Percentiles rank a stretch among this genome's conserved stretches.
Conservation (phyloP, 2,113 vertebrate genomes). For the Nettapus auritus region DNA sequence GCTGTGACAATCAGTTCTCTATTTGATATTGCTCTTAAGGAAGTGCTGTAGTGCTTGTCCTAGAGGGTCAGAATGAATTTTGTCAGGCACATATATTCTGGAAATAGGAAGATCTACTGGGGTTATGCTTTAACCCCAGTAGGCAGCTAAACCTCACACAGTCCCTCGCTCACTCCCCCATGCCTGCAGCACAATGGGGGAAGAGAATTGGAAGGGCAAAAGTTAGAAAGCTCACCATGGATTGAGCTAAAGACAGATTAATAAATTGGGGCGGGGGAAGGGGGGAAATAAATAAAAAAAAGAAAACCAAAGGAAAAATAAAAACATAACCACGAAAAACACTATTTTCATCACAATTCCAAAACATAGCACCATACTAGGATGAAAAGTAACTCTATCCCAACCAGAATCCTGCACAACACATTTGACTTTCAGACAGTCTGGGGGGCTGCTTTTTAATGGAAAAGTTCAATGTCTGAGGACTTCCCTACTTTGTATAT, state of each 20-base stretch:
- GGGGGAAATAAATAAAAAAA: not conserved
- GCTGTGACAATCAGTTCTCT: not conserved
- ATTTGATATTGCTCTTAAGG: not conserved
- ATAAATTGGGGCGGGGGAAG: not conserved
- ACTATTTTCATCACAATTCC: not conserved
- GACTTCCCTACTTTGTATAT: not conserved
- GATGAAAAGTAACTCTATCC: not conserved
- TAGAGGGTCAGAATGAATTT: not conserved
- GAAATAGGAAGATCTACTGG: not conserved
- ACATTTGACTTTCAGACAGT: not conserved
- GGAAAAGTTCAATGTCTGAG: not conserved
- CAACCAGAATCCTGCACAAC: not conserved
- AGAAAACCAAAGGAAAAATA: too few species aligned
- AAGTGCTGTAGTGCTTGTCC: not conserved
- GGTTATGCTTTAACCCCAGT: not conserved
- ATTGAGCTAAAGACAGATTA: not conserved
- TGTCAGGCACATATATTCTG: not conserved
- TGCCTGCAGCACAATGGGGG: not conserved
- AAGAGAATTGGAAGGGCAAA: not conserved
- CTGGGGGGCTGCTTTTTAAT: not conserved
- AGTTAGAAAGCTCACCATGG: not conserved
- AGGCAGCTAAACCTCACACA: not conserved
- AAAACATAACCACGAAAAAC: not conserved
- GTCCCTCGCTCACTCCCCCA: not conserved
- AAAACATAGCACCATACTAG: not conserved